Percentiles rank a stretch among this genome's conserved stretches.
Evolutionary conservation across 2,113 vertebrate species (phyloP).

Genomic region (Cettia cetti): DNA sequence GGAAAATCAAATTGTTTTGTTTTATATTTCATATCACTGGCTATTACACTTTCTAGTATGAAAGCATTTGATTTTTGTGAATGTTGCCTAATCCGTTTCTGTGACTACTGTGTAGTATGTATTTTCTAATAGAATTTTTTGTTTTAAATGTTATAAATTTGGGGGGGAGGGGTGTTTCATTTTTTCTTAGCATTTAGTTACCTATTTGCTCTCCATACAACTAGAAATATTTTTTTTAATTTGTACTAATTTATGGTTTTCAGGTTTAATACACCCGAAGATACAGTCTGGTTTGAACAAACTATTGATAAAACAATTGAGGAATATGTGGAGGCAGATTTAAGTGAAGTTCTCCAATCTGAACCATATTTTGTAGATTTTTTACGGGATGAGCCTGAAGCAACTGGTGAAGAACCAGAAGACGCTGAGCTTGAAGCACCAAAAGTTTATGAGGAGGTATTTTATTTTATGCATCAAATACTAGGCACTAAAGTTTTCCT

Average conservation of each 20-base stretch:
- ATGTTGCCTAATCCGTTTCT: background rate
- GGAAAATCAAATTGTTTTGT: background rate
- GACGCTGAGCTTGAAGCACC: slow-evolving; percentile 67
- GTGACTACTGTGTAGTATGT: background rate
- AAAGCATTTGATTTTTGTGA: background rate
- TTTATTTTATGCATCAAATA: background rate
- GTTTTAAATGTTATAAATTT: background rate
- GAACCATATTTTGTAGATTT: slow-evolving; percentile 80
- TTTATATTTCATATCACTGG: background rate
- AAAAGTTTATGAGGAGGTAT: slow-evolving; percentile 78
- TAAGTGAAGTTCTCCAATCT: background rate
- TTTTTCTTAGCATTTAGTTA: background rate
- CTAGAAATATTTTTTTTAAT: background rate
- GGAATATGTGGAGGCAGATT: slow-evolving; percentile 43
- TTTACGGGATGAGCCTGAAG: slow-evolving; percentile 72
- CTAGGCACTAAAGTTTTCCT: background rate
- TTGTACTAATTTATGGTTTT: background rate
- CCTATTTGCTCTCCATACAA: background rate
- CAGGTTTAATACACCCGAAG: slow-evolving; percentile 73
- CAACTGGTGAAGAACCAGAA: slow-evolving; percentile 75
- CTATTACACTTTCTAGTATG: background rate
- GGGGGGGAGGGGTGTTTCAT: fast-evolving
- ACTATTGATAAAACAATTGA: slow-evolving; percentile 48
- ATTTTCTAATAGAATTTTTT: background rate
- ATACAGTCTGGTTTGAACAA: slow-evolving; percentile 72